These are phyloP conservation scores for Ceratina calcarata DNA, from an alignment of 1,140 invertebrate genomes.

Conservation along the genomic window DNA sequence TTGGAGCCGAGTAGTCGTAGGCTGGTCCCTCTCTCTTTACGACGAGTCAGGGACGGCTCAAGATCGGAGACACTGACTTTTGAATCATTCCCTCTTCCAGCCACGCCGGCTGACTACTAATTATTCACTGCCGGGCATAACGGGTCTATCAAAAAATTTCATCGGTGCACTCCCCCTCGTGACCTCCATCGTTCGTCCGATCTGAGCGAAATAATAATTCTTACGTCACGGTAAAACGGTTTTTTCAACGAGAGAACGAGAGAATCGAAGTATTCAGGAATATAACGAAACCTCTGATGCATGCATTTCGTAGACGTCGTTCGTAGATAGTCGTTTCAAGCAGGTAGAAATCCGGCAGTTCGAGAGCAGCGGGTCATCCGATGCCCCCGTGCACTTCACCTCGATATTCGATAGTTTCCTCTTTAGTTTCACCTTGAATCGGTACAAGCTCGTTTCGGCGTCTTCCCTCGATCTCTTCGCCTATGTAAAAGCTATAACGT, in stretches of 20 bases:
- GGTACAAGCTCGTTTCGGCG: not conserved
- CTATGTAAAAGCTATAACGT: constrained; percentile 23
- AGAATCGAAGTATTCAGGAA: too few species aligned
- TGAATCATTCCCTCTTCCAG: constrained; percentile 34
- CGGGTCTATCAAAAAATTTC: constrained; percentile 39
- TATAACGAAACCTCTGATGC: too few species aligned
- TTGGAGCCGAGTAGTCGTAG: constrained; percentile 48
- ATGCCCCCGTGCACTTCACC: constrained; percentile 19
- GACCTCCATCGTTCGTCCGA: too few species aligned
- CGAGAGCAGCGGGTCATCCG: not conserved
- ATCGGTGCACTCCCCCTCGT: not conserved
- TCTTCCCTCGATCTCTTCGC: not conserved
- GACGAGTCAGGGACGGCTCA: constrained; percentile 52
- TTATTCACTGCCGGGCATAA: constrained; percentile 29
- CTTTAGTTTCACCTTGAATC: constrained; percentile 25
- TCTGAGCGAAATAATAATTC: too few species aligned
- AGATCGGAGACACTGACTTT: constrained; percentile 1
- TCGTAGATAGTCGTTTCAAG: too few species aligned
- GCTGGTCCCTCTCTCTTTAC: constrained; percentile 57
- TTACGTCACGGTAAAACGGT: too few species aligned
- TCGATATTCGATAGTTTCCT: constrained; percentile 38
- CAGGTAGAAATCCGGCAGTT: too few species aligned
- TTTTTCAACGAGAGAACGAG: too few species aligned
- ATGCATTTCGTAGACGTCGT: too few species aligned
- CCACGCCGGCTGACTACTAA: constrained; percentile 37